These are phyloP conservation scores for Pelecanus crispus DNA, from an alignment of 2,113 vertebrate species.

Conservation along the genomic window DNA sequence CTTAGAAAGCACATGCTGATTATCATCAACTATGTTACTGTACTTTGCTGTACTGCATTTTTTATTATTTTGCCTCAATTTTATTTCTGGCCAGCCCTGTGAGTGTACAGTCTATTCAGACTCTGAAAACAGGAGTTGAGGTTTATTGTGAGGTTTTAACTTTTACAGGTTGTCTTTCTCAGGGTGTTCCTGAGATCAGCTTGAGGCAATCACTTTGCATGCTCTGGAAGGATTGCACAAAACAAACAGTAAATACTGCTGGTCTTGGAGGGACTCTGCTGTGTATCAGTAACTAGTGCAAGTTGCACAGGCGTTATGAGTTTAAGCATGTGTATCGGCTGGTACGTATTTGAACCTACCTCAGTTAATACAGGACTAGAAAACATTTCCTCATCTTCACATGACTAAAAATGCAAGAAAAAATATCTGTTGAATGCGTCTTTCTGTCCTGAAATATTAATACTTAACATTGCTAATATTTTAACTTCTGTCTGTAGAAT, in stretches of 20 bases:
- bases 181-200: neutral
- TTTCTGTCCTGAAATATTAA: neutral
- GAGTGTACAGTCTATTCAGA: neutral
- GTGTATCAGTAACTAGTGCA: neutral
- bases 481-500: neutral
- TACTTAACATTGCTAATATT: neutral
- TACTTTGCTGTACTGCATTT: neutral
- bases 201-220: neutral
- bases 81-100: neutral
- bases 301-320: neutral
- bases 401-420: neutral
- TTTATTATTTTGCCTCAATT: neutral
- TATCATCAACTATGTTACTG: neutral
- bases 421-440: neutral
- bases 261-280: neutral
- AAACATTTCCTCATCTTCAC: neutral
- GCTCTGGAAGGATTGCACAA: neutral
- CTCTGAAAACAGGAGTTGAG: neutral
- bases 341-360: neutral
- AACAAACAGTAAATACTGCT: neutral
- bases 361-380: neutral
- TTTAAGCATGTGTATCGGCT: neutral
- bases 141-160: neutral
- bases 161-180: neutral
- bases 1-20: neutral